These are phyloP conservation scores for Muschampia plurimacula DNA, from an alignment of 2,888 invertebrate genomes.

Conservation along the genomic window DNA sequence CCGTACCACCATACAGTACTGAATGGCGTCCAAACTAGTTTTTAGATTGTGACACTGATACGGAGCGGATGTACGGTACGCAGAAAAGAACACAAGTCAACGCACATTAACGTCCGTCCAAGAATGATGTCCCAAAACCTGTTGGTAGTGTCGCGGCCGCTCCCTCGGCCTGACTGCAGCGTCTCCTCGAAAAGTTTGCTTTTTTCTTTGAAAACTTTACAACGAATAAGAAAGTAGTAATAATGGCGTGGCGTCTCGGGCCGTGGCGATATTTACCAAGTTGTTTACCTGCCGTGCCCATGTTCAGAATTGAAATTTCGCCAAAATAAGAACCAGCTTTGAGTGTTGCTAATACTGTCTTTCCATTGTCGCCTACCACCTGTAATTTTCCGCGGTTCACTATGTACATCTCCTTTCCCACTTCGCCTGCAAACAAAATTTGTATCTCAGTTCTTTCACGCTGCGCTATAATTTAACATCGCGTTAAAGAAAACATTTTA, in stretches of 20 bases:
- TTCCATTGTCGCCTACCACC: conserved; percentile 97
- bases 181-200: conserved; percentile 83
- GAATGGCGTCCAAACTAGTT: too few relatives aligned
- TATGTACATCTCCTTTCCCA: conserved; percentile 99
- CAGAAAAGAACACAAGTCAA: too few relatives aligned
- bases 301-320: conserved; percentile 99
- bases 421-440: conserved; percentile 91
- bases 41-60: too few relatives aligned
- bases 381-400: conserved; percentile 98
- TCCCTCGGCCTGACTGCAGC: conserved; percentile 85
- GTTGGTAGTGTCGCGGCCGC: conserved; percentile 73
- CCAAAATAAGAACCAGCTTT: conserved; percentile 99
- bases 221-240: conserved; percentile 72
- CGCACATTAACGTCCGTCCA: conserved; percentile 50
- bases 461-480: conserved; percentile 28
- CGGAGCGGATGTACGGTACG: too few relatives aligned
- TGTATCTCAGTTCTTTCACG: not conserved
- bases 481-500: conserved; percentile 35
- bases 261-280: conserved; percentile 95
- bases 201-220: conserved; percentile 73
- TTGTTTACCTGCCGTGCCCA: conserved; percentile 99
- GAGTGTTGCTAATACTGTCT: conserved; percentile 98
- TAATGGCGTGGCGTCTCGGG: conserved; percentile 86
- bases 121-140: conserved; percentile 81
- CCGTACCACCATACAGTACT: too few relatives aligned